A percentile compares a stretch with the other conserved stretches of the same genome.
Evolutionary conservation across 2,797 vertebrate species (phyloP).

Genomic region (Streptopelia turtur): DNA sequence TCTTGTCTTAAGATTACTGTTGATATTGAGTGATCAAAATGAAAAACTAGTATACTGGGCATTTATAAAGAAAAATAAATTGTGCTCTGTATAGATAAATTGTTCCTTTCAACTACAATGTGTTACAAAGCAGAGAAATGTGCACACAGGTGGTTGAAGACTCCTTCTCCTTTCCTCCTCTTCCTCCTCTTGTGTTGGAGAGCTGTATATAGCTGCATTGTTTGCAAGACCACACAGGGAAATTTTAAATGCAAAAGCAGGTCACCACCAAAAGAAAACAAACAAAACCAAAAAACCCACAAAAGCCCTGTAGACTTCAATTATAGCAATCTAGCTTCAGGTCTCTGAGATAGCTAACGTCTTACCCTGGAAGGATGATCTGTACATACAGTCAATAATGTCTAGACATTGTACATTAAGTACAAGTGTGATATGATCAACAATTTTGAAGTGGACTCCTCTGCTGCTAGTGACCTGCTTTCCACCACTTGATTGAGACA

Average conservation of each 20-base stretch:
- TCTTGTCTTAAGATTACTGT: not conserved
- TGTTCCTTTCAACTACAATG: not conserved
- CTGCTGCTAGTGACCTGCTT: not conserved
- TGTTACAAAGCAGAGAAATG: not conserved
- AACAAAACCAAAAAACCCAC: no score
- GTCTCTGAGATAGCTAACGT: not conserved
- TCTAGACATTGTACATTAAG: not conserved
- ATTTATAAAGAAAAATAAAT: not conserved
- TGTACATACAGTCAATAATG: not conserved
- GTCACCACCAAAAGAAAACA: not conserved
- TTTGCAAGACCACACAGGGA: not conserved
- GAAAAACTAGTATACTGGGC: not conserved
- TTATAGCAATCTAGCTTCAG: not conserved
- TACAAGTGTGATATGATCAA: not conserved
- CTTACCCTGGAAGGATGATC: not conserved
- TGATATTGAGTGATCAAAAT: not conserved
- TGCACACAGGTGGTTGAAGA: not conserved
- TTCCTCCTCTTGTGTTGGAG: rapidly evolving
- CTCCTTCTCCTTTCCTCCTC: not conserved
- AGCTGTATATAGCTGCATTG: rapidly evolving
- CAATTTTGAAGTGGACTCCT: not conserved
- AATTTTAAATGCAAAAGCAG: not conserved
- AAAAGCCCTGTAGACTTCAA: not conserved
- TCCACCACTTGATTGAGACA: rapidly evolving
- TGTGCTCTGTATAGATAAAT: not conserved